These are phyloP conservation scores for Bombus ignitus DNA, from an alignment of 1,140 invertebrate genomes.

Conservation along the genomic window DNA sequence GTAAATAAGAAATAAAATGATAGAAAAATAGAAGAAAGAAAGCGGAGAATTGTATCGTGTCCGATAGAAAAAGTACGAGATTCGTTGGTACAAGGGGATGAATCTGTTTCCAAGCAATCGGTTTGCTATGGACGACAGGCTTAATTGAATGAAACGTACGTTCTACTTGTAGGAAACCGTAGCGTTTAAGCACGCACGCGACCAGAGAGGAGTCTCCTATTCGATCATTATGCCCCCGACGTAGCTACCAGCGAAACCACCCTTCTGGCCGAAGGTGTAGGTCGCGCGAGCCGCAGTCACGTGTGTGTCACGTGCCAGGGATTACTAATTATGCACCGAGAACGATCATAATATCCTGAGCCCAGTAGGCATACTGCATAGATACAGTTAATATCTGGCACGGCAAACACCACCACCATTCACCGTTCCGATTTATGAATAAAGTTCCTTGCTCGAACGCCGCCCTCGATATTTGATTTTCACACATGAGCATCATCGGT, in stretches of 20 bases:
- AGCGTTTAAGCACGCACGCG: slow-evolving; percentile 49
- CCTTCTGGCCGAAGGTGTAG: slow-evolving; percentile 60
- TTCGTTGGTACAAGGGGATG: background rate
- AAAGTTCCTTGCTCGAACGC: slow-evolving; percentile 69
- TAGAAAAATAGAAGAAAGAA: too few species aligned
- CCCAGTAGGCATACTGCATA: slow-evolving; percentile 71
- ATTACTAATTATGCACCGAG: slow-evolving; percentile 81
- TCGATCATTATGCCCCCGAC: slow-evolving; percentile 15
- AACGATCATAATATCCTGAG: slow-evolving; percentile 79
- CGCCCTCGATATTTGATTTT: slow-evolving; percentile 78
- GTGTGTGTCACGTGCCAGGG: slow-evolving; percentile 77
- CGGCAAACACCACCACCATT: slow-evolving; percentile 75
- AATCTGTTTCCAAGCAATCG: slow-evolving; percentile 1
- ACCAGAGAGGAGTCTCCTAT: slow-evolving; percentile 46
- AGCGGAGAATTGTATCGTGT: too few species aligned
- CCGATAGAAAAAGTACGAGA: background rate
- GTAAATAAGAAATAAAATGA: too few species aligned
- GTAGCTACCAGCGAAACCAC: slow-evolving; percentile 31
- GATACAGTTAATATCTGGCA: slow-evolving; percentile 81
- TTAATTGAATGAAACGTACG: slow-evolving; percentile 51
- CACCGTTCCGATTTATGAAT: slow-evolving; percentile 70
- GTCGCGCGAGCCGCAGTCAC: slow-evolving; percentile 71
- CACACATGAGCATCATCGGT: slow-evolving; percentile 73
- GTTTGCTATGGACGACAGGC: slow-evolving; percentile 15
- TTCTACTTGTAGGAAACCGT: slow-evolving; percentile 44